A percentile compares a stretch with the other conserved stretches of the same genome.
phyloP scores from a whole-genome alignment of 1,140 invertebrate genomes.

The Chelonus insularis region DNA sequence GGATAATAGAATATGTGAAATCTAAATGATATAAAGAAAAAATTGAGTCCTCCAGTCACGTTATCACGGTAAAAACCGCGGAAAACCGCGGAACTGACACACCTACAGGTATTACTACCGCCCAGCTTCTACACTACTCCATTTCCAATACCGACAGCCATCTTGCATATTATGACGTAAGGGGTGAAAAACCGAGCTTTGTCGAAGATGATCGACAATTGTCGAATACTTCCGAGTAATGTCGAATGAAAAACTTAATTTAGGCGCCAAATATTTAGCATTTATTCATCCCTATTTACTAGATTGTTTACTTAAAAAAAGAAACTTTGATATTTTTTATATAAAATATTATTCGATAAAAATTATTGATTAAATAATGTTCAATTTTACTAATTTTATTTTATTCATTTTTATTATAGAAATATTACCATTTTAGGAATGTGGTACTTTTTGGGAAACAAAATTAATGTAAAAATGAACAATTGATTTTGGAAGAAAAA shows the following conservation, averaged over 20 bases:
- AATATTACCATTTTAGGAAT: too few species aligned
- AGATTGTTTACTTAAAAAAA: not conserved
- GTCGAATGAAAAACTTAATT: not conserved
- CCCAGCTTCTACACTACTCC: slow-evolving; percentile 35
- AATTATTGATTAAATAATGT: too few species aligned
- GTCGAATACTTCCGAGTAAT: not conserved
- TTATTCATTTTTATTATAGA: too few species aligned
- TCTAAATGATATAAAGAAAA: not conserved
- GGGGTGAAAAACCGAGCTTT: slow-evolving; percentile 20
- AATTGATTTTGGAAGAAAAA: too few species aligned
- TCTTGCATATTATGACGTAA: slow-evolving; percentile 35
- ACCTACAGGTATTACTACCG: slow-evolving; percentile 37
- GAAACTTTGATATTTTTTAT: too few species aligned
- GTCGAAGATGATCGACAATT: not conserved
- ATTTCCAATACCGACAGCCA: slow-evolving; percentile 39
- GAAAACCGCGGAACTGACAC: slow-evolving; percentile 32
- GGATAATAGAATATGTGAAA: not conserved
- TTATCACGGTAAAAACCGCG: slow-evolving; percentile 20
- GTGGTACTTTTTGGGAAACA: too few species aligned
- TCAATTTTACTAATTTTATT: too few species aligned
- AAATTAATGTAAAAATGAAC: too few species aligned
- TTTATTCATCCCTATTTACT: not conserved
- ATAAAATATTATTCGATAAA: too few species aligned
- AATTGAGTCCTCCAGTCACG: slow-evolving; percentile 6
- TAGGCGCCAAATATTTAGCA: not conserved